These are phyloP conservation scores for Nesoenas mayeri DNA, from an alignment of 2,113 vertebrate genomes.

Conservation along the genomic window DNA sequence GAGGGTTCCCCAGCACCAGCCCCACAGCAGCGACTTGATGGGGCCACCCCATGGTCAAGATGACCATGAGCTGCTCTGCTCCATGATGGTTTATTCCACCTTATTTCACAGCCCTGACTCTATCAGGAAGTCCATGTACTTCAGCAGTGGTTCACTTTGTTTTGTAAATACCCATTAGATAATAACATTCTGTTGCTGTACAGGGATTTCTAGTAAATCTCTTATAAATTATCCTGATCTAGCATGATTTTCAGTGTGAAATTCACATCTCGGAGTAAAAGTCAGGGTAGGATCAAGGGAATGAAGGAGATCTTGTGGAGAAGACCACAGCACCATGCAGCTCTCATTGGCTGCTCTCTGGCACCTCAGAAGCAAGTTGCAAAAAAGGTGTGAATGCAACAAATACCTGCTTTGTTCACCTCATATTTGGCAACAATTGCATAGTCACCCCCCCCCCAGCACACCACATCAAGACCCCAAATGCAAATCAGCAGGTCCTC, in stretches of 20 bases:
- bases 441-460: accelerated
- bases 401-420: accelerated
- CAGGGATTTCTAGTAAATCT: not conserved
- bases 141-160: not conserved
- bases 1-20: accelerated
- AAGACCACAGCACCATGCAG: accelerated
- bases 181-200: not conserved
- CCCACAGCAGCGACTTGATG: not conserved
- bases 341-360: not conserved
- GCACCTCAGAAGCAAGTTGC: accelerated
- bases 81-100: too few species aligned
- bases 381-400: not conserved
- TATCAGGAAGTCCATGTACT: accelerated
- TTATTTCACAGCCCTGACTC: not conserved
- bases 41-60: too few species aligned
- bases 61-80: accelerated
- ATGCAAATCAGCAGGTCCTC: not conserved
- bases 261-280: not conserved
- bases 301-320: not conserved
- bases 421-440: not conserved
- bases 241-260: not conserved
- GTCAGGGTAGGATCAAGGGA: accelerated
- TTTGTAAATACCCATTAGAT: not conserved
- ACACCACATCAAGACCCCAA: not conserved
- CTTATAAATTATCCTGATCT: not conserved